phyloP scores from a whole-genome alignment of 2,113 vertebrate species.

The Ctenodactylus gundi region DNA sequence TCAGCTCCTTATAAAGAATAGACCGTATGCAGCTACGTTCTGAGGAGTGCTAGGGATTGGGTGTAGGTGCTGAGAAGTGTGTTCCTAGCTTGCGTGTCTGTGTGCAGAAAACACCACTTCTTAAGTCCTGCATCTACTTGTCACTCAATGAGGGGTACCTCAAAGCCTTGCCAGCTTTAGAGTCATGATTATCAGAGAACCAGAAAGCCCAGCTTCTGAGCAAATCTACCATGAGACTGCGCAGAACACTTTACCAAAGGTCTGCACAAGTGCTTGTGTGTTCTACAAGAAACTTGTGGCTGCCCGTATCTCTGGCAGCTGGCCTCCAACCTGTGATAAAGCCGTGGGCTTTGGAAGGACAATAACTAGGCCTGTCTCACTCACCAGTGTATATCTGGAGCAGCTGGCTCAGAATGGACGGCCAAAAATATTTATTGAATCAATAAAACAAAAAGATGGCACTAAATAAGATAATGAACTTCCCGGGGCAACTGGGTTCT shows the following conservation, averaged over 20 bases:
- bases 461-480: background rate
- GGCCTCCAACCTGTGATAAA: background rate
- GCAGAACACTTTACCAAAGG: background rate
- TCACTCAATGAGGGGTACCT: background rate
- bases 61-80: background rate
- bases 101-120: background rate
- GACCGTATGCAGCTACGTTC: background rate
- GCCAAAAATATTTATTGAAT: background rate
- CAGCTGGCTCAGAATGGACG: background rate
- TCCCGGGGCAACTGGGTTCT: background rate
- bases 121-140: background rate
- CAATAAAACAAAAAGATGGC: background rate
- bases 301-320: background rate
- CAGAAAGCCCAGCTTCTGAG: background rate
- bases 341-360: background rate
- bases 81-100: background rate
- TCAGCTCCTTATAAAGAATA: background rate
- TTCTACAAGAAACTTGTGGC: background rate
- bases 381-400: background rate
- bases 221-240: background rate
- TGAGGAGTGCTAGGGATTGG: accelerated
- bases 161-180: background rate
- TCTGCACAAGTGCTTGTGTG: background rate
- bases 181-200: background rate
- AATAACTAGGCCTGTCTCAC: background rate